A percentile compares a stretch with the other conserved stretches of the same genome.
Conservation (phyloP, 2,113 vertebrate genomes). For the Hemichromis elongatus region DNA sequence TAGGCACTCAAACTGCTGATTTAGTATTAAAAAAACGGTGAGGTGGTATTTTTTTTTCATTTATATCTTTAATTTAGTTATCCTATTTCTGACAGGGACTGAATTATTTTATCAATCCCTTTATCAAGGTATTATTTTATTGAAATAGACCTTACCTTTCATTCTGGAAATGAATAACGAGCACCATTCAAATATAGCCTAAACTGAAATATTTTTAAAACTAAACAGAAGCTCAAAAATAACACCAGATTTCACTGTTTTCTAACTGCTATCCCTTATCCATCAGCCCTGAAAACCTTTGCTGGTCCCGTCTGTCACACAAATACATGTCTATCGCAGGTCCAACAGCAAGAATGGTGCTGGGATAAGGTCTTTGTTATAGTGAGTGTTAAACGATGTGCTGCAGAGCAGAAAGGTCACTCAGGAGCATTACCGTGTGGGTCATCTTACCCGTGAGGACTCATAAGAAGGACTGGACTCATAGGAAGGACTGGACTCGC, state of each 20-base stretch:
- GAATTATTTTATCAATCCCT: not conserved
- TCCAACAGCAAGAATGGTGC: not conserved
- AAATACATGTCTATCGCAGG: slow-evolving; percentile 17
- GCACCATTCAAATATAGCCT: not conserved
- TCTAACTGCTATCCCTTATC: not conserved
- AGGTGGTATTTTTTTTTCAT: not conserved
- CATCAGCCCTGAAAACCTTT: not conserved
- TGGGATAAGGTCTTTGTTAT: slow-evolving; percentile 26
- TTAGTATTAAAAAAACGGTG: not conserved
- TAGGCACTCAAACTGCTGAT: not conserved
- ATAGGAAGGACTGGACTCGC: slow-evolving; percentile 90
- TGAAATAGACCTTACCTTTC: not conserved
- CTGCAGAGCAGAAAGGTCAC: slow-evolving; percentile 55
- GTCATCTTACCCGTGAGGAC: slow-evolving; percentile 89
- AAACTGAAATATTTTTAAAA: not conserved
- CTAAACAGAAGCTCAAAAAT: not conserved
- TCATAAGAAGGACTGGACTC: slow-evolving; percentile 93
- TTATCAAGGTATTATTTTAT: not conserved
- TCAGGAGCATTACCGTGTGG: slow-evolving; percentile 32
- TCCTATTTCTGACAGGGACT: not conserved
- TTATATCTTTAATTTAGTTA: not conserved
- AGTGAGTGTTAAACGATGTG: slow-evolving; percentile 57
- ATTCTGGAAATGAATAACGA: not conserved
- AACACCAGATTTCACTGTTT: not conserved
- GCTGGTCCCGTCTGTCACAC: not conserved